Evolutionary conservation across 2,888 invertebrate genomes (phyloP).

Genomic region (Coleophora flavipennella): DNA sequence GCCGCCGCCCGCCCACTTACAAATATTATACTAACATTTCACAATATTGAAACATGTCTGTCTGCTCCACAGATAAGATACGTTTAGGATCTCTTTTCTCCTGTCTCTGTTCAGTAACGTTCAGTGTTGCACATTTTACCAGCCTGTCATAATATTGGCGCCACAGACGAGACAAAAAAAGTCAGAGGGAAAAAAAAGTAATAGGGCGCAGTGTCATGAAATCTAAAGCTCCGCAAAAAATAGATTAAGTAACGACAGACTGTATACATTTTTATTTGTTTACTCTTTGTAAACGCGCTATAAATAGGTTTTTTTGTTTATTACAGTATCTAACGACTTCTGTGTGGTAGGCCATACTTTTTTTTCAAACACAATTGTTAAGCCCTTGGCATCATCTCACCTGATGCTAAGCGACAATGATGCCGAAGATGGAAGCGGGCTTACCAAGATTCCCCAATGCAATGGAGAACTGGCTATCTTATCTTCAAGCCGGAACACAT

Average conservation of each 20-base stretch:
- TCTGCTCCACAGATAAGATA: too few species aligned
- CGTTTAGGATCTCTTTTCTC: too few species aligned
- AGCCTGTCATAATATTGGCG: conserved; percentile 56
- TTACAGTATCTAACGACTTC: too few species aligned
- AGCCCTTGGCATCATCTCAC: too few species aligned
- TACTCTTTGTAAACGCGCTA: neutral
- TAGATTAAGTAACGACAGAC: conserved; percentile 1
- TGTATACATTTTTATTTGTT: neutral
- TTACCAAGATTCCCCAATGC: too few species aligned
- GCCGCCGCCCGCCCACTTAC: conserved; percentile 50
- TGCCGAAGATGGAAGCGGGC: too few species aligned
- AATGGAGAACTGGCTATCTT: too few species aligned
- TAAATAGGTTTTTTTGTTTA: neutral
- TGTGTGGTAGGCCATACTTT: too few species aligned
- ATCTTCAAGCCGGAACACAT: too few species aligned
- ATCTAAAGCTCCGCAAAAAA: neutral
- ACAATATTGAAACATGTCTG: conserved; percentile 37
- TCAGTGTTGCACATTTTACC: conserved; percentile 31
- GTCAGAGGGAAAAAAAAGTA: conserved; percentile 3
- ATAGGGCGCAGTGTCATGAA: conserved; percentile 2
- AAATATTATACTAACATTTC: conserved; percentile 32
- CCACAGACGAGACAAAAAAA: conserved; percentile 26
- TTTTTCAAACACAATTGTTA: too few species aligned
- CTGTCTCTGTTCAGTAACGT: conserved; percentile 46
- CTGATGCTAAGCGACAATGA: too few species aligned